These are phyloP conservation scores for Dermatemys mawii DNA, from an alignment of 2,113 vertebrate species.

Conservation along the genomic window DNA sequence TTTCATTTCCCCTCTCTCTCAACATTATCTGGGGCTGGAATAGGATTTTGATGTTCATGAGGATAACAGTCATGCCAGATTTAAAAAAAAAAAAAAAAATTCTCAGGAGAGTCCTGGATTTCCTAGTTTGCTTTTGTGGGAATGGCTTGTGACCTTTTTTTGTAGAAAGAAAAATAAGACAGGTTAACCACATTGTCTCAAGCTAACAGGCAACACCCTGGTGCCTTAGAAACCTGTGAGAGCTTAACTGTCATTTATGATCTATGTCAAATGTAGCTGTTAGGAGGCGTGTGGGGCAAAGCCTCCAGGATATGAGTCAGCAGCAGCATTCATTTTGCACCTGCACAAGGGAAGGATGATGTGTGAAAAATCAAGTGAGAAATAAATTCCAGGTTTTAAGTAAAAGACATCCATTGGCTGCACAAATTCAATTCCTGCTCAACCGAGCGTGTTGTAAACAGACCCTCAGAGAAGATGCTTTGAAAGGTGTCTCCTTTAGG, in stretches of 20 bases:
- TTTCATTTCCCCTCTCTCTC: conserved; percentile 63
- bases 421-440: background rate
- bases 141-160: conserved; percentile 63
- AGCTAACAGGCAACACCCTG: conserved; percentile 61
- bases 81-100: conserved; percentile 50
- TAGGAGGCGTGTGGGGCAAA: conserved; percentile 43
- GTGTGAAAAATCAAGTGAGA: conserved; percentile 6
- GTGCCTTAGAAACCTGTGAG: conserved; percentile 59
- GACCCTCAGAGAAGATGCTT: background rate
- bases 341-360: conserved; percentile 31
- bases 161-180: conserved; percentile 79
- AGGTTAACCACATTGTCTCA: conserved; percentile 76
- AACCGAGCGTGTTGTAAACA: background rate
- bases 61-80: conserved; percentile 67
- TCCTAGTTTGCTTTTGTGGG: conserved; percentile 71
- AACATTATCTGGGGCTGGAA: conserved; percentile 37
- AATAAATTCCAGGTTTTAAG: conserved; percentile 14
- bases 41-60: conserved; percentile 59
- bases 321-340: conserved; percentile 31
- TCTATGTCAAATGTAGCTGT: conserved; percentile 3
- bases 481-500: background rate
- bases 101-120: conserved; percentile 69
- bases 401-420: background rate
- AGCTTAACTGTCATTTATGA: conserved; percentile 65
- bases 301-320: conserved; percentile 68